Base-by-base conservation (phyloP, 2,888 invertebrate genomes). In the Lordiphosa fenestrarum region DNA sequence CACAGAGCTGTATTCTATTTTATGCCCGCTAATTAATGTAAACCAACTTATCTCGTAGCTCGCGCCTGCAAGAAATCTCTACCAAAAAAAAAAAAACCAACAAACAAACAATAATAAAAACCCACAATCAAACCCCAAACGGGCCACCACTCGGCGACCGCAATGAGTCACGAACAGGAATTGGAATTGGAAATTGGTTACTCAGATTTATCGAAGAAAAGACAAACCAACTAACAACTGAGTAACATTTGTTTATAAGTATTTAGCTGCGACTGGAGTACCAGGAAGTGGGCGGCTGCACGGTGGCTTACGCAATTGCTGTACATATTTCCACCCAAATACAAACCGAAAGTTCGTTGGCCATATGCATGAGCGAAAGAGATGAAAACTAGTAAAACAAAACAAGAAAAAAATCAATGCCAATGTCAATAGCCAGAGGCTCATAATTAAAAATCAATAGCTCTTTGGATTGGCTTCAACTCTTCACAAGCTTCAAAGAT, bases 101-200 rank as follows among this genome's bases (percentile, higher is more conserved):
- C 41, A 40, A 36, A 25, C 10, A 3, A 21, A 25, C 15, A 13
- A 37, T 13, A 48, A 42, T 2, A 37, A 47, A 25, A 25, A 30
- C 42, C 6, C 37, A 38, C 19, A 7, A 42, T 54, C 46, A 21
- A 39, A 15, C 30, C 50, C 23, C 10, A n/a, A 30, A n/a, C 21
- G 33, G 54, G 42, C 46, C 47, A 47, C 53, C 15, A 47, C 38
- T 23, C 50, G 35, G 53, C 63, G 59, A 59, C 66, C 56, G 62
- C 58, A 53, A 69, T 81, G 80, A 81, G 69, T 81, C 80, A 81
- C 69, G 52, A 83, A 81, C 80, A 66, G 80, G 80, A 77, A 76
- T 80, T 65, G 70, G 59, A 59, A 53, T 60, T 52, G 58, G 61
- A 71, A 59, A 70, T 68, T 58, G 69, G 60, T 69, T 66, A 52